Base-by-base conservation (phyloP, 2,797 vertebrate genomes). In the Ctenosaura bakeri region DNA sequence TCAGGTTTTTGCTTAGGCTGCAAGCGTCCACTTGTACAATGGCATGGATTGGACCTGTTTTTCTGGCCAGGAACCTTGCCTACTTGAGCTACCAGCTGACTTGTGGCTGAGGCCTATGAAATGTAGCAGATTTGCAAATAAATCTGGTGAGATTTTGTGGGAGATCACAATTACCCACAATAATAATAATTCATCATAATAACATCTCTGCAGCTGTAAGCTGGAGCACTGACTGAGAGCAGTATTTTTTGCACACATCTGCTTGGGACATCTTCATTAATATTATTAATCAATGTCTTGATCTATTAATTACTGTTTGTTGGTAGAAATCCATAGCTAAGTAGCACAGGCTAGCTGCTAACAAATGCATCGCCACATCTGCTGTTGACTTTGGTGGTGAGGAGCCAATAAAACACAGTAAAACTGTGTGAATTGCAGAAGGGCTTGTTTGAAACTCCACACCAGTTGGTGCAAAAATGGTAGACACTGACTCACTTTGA, bases 381-480 rank as follows among this genome's bases (percentile, higher is more conserved):
- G 87, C 79, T 74, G 79, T 73, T 88, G 87, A 87, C 62, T 87
- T 80, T 79, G 77, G 77, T 87, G 86, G 59, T 87, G 22, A 32
- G 77, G 79, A 87, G 76, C 87, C 89, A 86, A 35, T 69, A 86
- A 81, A 86, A 90, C 32, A n/a, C 29, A 73, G 84, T 62, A 59
- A 66, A 86, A 90, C 69, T 74, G 83, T 86, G 84, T 82, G 84
- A 90, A 86, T 46, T 81, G 84, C 77, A 81, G 78, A 81, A 90
- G 66, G 84, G 69, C 77, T 86, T 86, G 84, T 86, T 83, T 74
- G 80, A 88, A 83, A 26, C 81, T 74, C 77, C 85, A 86, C 42
- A 86, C 84, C 84, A 82, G 66, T 90, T 86, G 84, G 89, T 90
- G 77, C 77, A 82, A 74, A 86, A 86, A 90, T 82, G 79, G 84